These are phyloP conservation scores for Yponomeuta plumbellus DNA, from an alignment of 2,888 invertebrate species.

Conservation along the genomic window DNA sequence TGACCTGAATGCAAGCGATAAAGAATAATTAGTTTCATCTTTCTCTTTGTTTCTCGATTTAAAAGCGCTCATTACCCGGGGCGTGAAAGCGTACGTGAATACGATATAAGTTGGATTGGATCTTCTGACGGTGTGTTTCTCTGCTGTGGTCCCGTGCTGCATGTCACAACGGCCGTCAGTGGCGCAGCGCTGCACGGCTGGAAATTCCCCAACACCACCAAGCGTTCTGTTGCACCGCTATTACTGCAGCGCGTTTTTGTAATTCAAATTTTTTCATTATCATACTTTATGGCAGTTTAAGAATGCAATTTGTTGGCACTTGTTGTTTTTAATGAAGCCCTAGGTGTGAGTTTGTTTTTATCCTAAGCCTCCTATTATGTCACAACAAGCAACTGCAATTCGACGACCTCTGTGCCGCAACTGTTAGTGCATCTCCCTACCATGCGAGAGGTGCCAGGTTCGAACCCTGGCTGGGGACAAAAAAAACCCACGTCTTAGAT, in stretches of 20 bases:
- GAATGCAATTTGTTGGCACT: constrained; percentile 54
- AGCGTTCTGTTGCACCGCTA: not conserved
- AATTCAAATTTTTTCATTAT: constrained; percentile 42
- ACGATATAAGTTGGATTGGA: not conserved
- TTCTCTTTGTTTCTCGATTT: too few species aligned
- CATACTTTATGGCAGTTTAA: constrained; percentile 65
- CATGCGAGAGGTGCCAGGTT: too few species aligned
- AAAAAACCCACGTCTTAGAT: too few species aligned
- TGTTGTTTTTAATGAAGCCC: constrained; percentile 18
- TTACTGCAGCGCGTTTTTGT: constrained; percentile 10
- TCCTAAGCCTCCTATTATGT: too few species aligned
- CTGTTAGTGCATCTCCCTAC: too few species aligned
- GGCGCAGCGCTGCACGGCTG: not conserved
- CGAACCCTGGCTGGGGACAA: too few species aligned
- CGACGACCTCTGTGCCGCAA: too few species aligned
- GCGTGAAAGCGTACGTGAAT: too few species aligned
- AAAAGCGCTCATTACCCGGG: too few species aligned
- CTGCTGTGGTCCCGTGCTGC: not conserved
- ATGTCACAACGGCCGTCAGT: constrained; percentile 4
- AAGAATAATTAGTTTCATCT: too few species aligned
- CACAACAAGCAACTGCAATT: too few species aligned
- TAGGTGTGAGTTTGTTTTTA: not conserved
- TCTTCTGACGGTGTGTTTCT: not conserved
- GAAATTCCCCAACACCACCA: not conserved
- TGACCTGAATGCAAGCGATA: too few species aligned